Percentiles rank a stretch among this genome's conserved stretches.
These are phyloP conservation scores for Gorsachius goisagi DNA, from an alignment of 2,113 vertebrate species.

Conservation along the genomic window DNA sequence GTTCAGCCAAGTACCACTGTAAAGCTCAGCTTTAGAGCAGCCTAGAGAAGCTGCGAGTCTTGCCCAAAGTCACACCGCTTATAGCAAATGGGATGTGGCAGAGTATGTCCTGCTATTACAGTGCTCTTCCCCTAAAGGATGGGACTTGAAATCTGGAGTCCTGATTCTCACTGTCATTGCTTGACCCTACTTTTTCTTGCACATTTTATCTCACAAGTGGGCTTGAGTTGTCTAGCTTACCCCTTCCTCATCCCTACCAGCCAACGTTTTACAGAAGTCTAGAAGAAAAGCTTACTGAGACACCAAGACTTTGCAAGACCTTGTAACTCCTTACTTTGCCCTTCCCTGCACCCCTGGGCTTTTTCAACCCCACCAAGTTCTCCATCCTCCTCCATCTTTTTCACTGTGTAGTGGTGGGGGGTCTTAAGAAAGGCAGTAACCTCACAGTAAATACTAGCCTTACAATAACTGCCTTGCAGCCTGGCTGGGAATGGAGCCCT, in stretches of 20 bases:
- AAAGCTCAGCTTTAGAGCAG: neutral
- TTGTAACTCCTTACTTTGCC: neutral
- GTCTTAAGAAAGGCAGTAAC: neutral
- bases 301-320: neutral
- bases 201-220: neutral
- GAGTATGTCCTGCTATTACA: neutral
- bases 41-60: neutral
- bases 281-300: neutral
- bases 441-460: neutral
- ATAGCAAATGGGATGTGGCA: neutral
- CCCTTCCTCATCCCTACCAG: neutral
- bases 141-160: neutral
- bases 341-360: neutral
- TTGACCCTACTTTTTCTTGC: accelerated
- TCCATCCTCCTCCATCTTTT: neutral
- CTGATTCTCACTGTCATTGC: neutral
- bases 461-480: neutral
- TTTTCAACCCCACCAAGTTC: neutral
- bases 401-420: neutral
- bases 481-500: neutral
- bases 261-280: neutral
- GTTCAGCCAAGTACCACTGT: neutral
- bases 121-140: neutral
- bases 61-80: accelerated
- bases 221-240: neutral